Percentiles rank a stretch among this genome's conserved stretches.
Evolutionary conservation across 2,113 vertebrate species (phyloP).

Genomic region (Urocolius indicus): DNA sequence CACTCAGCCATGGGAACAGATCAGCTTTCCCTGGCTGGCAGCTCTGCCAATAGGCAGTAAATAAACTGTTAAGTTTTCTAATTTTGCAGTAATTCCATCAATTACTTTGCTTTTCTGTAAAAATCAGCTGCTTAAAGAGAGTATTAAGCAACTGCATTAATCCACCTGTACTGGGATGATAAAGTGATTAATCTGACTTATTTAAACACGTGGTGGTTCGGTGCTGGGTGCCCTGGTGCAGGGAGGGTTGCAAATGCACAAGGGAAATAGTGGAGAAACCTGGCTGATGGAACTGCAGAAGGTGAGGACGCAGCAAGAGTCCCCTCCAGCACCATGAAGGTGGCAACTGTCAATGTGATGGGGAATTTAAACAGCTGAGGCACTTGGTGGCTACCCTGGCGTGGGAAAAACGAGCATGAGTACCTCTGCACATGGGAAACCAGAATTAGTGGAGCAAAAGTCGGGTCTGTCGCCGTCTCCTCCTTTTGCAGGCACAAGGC

Average conservation of each 20-base stretch:
- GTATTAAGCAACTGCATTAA: not conserved
- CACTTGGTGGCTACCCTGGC: rapidly evolving
- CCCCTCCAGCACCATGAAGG: not conserved
- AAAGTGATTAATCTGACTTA: constrained; percentile 3
- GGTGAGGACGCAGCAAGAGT: not conserved
- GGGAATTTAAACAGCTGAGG: not conserved
- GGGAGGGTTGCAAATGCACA: rapidly evolving
- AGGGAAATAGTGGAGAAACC: not conserved
- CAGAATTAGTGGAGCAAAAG: not conserved
- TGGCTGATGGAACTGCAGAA: not conserved
- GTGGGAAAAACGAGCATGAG: rapidly evolving
- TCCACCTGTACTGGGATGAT: constrained; percentile 12
- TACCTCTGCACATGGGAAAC: not conserved
- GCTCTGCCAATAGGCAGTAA: not conserved
- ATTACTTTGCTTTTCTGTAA: not conserved
- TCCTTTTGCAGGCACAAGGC: not conserved
- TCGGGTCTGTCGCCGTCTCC: not conserved
- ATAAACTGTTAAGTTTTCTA: constrained; percentile 20
- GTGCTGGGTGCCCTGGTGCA: rapidly evolving
- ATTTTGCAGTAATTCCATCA: constrained; percentile 12
- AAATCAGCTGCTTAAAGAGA: constrained; percentile 21
- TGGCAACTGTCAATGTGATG: rapidly evolving
- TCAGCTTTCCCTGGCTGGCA: not conserved
- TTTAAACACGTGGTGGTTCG: not conserved
- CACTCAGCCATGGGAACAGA: rapidly evolving